phyloP scores from a whole-genome alignment of 2,113 vertebrate species.

The Pygoscelis antarcticus region DNA sequence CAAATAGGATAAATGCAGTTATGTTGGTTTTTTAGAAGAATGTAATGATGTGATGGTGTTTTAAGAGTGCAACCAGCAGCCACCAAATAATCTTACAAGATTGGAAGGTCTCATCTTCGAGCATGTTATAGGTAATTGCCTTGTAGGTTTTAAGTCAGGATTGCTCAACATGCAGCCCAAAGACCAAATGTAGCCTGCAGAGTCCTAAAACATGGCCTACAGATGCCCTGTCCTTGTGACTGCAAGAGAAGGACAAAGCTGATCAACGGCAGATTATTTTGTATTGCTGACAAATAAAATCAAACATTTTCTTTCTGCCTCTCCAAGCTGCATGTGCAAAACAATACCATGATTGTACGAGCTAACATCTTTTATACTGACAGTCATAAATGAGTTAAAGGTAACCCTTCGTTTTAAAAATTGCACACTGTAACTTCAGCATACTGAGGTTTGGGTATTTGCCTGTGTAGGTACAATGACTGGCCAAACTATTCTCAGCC shows the following conservation, averaged over 20 bases:
- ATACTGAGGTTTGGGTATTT: not conserved
- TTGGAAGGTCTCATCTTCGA: conserved; percentile 62
- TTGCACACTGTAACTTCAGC: not conserved
- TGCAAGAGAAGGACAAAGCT: conserved; percentile 62
- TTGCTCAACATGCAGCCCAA: conserved; percentile 70
- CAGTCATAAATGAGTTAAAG: not conserved
- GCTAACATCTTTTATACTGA: not conserved
- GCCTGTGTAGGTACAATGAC: not conserved
- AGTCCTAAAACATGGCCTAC: conserved; percentile 66
- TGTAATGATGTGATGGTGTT: conserved; percentile 53
- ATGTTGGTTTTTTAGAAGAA: conserved; percentile 30
- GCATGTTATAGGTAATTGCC: conserved; percentile 65
- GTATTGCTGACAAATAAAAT: conserved; percentile 29
- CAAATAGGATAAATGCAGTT: conserved; percentile 68
- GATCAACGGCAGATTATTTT: conserved; percentile 34
- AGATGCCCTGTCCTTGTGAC: conserved; percentile 64
- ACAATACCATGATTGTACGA: not conserved
- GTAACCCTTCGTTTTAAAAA: not conserved
- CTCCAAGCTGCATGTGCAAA: not conserved
- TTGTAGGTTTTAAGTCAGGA: conserved; percentile 66
- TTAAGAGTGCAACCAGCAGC: conserved; percentile 51
- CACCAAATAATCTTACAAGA: conserved; percentile 69
- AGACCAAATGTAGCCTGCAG: conserved; percentile 63
- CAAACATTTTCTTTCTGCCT: conserved; percentile 4
- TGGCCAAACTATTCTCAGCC: not conserved